Base-by-base conservation (phyloP, 2,797 vertebrate genomes). In the Vespertilio murinus region DNA sequence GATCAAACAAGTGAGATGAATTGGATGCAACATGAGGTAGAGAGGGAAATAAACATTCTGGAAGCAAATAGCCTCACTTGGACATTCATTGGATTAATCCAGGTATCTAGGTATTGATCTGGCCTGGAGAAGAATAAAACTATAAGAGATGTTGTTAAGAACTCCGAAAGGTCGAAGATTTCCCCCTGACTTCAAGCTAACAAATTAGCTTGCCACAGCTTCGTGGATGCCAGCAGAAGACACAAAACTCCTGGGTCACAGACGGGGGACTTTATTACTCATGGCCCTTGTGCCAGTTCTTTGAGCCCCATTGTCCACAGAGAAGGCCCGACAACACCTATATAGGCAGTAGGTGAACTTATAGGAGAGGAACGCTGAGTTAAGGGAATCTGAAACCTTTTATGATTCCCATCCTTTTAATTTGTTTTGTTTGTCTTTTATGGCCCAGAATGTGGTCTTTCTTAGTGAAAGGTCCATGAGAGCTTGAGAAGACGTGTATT, bases 321-420 rank as follows among this genome's bases (percentile, higher is more conserved):
- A 90, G 74, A 49, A 47, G 49, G 64, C 18, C 33, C 30, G 59
- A n/a, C 7, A 23, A 56, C n/a, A 30, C 13, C 74, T 74, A 35
- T 16, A 20, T 28, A n/a, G 35, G 22, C 45, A 25, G 23, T 18
- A 42, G 16, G 20, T 14, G 8, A 56, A 54, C 77, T 88, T 78
- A 69, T 1, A 74, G 69, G 71, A 78, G 61, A 91, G 67, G 30
- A 79, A 52, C 23, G 25, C 14, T 49, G 49, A 74, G 56, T 13
- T 14, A 16, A 22, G 33, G 67, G 71, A 95, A 67, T 20, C 79
- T 28, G 25, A 93, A 70, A 81, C 20, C 38, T 71, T 94, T 12
- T 16, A 33, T 77, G 52, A 93, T 92, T 75, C 87, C 73, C n/a
- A 8, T 28, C 74, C 81, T 90, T 94, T 82, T 17, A n/a, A 90